Conservation (phyloP, 2,888 invertebrate species). For the Philhelius pedissequus region DNA sequence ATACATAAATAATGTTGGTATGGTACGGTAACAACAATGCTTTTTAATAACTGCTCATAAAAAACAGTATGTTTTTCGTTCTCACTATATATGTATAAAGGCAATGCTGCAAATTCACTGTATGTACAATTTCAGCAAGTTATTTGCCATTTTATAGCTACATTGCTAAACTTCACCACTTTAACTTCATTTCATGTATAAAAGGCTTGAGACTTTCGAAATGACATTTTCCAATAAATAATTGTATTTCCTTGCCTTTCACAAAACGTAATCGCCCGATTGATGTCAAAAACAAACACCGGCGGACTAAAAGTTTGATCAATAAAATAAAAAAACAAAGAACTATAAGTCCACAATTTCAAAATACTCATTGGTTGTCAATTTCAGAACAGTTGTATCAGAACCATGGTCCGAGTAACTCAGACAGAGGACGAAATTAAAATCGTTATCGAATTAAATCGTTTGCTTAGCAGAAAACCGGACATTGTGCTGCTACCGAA, state of each 20-base stretch:
- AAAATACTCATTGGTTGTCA: slow-evolving; percentile 13
- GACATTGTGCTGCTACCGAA: slow-evolving; percentile 76
- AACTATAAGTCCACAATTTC: slow-evolving; percentile 27
- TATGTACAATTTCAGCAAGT: not conserved
- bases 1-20: too few species aligned
- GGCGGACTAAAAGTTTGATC: slow-evolving; percentile 52
- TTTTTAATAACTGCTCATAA: not conserved
- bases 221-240: slow-evolving; percentile 1
- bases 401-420: slow-evolving; percentile 76
- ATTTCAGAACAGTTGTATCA: slow-evolving; percentile 12
- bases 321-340: slow-evolving; percentile 51
- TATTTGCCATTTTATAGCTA: not conserved
- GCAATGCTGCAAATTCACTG: not conserved
- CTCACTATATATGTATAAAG: not conserved
- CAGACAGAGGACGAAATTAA: slow-evolving; percentile 78
- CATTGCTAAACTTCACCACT: not conserved
- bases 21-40: not conserved
- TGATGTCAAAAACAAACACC: slow-evolving; percentile 49
- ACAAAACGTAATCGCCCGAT: not conserved
- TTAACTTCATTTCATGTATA: not conserved
- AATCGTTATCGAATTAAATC: slow-evolving; percentile 76
- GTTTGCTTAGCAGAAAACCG: slow-evolving; percentile 75
- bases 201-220: not conserved
- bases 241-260: not conserved
- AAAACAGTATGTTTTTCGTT: not conserved